phyloP scores from a whole-genome alignment of 2,797 vertebrate genomes.

The Danio choprae region DNA sequence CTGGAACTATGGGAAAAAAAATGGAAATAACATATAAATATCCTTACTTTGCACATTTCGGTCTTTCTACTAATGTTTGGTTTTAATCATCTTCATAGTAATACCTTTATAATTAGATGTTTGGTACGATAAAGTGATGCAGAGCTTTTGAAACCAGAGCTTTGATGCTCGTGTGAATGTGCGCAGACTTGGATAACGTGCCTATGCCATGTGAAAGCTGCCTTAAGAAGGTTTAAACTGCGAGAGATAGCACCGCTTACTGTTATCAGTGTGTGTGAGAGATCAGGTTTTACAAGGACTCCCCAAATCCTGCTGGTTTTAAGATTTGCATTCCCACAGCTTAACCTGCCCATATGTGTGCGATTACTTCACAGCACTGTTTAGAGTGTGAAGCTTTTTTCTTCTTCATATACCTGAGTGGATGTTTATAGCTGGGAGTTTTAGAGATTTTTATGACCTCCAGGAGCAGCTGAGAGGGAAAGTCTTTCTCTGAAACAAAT shows the following conservation, averaged over 20 bases:
- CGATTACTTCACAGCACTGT: conserved; percentile 9
- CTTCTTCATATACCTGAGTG: conserved; percentile 19
- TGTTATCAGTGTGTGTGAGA: conserved; percentile 49
- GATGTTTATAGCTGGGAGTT: conserved; percentile 42
- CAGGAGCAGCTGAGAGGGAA: background rate
- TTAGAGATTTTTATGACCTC: conserved; percentile 17
- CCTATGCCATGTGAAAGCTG: conserved; percentile 38
- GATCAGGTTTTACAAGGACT: conserved; percentile 51
- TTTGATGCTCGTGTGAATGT: conserved; percentile 23
- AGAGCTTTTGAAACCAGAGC: conserved; percentile 8
- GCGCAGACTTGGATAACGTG: conserved; percentile 26
- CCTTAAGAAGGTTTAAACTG: conserved; percentile 38
- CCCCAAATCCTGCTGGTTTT: conserved; percentile 38
- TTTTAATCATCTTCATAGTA: conserved; percentile 12
- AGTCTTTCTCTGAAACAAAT: conserved; percentile 2
- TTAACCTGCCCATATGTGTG: conserved; percentile 16
- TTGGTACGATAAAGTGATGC: conserved; percentile 1
- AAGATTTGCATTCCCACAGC: conserved; percentile 36
- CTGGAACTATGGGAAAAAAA: conserved; percentile 15
- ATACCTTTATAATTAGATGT: conserved; percentile 33
- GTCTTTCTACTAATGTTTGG: background rate
- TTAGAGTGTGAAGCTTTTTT: conserved; percentile 11
- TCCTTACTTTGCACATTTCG: conserved; percentile 34
- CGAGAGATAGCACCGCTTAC: conserved; percentile 25
- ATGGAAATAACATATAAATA: background rate